Evolutionary conservation across 2,888 invertebrate species (phyloP), one percentile per base, ranked within the genome.

Genomic region (Sminthurinus aureus): DNA sequence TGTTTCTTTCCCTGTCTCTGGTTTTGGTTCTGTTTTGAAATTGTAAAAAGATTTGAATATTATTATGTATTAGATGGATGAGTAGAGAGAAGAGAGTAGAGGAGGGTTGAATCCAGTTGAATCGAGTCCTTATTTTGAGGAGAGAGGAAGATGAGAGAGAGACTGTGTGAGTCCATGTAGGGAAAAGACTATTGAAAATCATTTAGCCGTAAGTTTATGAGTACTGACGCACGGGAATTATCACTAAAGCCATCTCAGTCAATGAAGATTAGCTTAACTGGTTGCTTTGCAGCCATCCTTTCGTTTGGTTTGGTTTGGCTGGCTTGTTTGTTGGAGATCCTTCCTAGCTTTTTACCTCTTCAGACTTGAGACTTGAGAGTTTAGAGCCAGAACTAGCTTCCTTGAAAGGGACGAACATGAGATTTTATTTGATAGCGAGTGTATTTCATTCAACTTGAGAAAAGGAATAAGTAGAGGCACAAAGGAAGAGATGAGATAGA

Each of bases 171-270:
- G 64, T 85, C 87, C 87, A 86, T 85, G 84, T 87, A 87, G 85
- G 86, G 87, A 84, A 69, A 22, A 82, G 82, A 83, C 84, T 85
- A 87, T 87, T 87, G 86, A 87, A 85, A 86, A 83, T 87, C 87
- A 87, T 86, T 86, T 87, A 86, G 84, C 84, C 86, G 85, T 88
- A 86, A 86, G 86, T 86, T 87, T 87, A 88, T 87, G 87, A 87
- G 88, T 84, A 84, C 84, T 86, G 87, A 87, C 86, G 85, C 85
- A 85, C 38, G 3, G 84, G 85, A 85, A 86, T 87, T 85, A 85
- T 85, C 85, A 83, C 79, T 83, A 82, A 84, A 85, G 83, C 84
- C 85, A 87, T 88, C 87, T 86, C 52, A 79, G 80, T 84, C 83
- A 82, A 81, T 82, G 83, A 84, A 85, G 82, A 85, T 85, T 85